Percentiles rank a stretch among this genome's conserved stretches.
Conservation (phyloP, 1,140 invertebrate species). For the Battus philenor region DNA sequence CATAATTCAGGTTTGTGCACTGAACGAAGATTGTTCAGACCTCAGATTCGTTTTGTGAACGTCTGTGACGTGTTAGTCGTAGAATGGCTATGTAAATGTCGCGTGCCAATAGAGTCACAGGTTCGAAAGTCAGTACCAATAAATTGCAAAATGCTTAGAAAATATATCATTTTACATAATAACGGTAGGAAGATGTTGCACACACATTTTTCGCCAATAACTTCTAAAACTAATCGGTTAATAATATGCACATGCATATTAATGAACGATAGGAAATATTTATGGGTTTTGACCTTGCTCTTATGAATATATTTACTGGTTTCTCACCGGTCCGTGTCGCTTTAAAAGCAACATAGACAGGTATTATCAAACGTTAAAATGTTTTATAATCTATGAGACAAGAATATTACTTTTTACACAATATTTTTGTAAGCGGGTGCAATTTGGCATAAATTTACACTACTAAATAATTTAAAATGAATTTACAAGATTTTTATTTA, state of each 20-base stretch:
- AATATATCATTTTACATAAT: slow-evolving; percentile 61
- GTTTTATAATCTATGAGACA: too few relatives aligned
- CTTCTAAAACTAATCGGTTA: slow-evolving; percentile 29
- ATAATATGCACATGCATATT: slow-evolving; percentile 21
- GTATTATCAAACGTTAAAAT: slow-evolving; percentile 12
- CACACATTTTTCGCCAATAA: slow-evolving; percentile 29
- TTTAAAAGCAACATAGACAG: slow-evolving; percentile 4
- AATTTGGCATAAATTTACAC: too few relatives aligned
- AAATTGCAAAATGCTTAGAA: slow-evolving; percentile 62
- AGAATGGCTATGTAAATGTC: slow-evolving; percentile 60
- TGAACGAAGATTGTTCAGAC: too few relatives aligned
- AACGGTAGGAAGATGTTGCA: slow-evolving; percentile 32
- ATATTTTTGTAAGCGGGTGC: too few relatives aligned
- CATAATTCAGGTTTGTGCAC: too few relatives aligned
- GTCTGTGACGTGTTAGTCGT: slow-evolving; percentile 26
- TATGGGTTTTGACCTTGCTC: slow-evolving; percentile 32
- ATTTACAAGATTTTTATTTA: too few relatives aligned
- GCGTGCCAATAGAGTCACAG: slow-evolving; percentile 63
- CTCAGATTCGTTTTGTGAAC: slow-evolving; percentile 16
- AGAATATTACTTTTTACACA: too few relatives aligned
- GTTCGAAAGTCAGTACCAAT: slow-evolving; percentile 51
- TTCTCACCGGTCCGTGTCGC: slow-evolving; percentile 14
- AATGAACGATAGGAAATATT: slow-evolving; percentile 31
- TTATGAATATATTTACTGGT: slow-evolving; percentile 20
- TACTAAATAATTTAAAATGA: too few relatives aligned